phyloP scores from a whole-genome alignment of 2,113 vertebrate genomes.

The Petroica traversi region DNA sequence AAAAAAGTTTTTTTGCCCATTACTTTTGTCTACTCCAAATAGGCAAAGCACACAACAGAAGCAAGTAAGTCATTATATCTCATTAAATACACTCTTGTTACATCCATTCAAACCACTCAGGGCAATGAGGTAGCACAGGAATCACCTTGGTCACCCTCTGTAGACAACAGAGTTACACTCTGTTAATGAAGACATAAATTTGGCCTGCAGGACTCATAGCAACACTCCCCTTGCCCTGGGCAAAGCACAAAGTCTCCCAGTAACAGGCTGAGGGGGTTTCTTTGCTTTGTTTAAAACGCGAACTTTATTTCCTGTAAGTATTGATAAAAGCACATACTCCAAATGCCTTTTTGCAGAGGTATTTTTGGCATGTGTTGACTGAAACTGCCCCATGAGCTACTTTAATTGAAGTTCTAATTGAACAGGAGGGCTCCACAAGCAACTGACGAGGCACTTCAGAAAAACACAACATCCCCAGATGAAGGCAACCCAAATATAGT shows the following conservation, averaged over 20 bases:
- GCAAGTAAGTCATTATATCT: background rate
- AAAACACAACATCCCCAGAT: background rate
- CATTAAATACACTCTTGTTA: background rate
- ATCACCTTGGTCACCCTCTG: background rate
- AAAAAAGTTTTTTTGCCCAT: background rate
- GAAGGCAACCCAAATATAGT: background rate
- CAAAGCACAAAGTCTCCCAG: background rate
- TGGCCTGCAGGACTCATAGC: background rate
- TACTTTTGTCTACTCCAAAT: background rate
- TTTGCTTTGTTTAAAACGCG: background rate
- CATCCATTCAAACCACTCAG: background rate
- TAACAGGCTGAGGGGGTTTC: background rate
- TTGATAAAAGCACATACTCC: background rate
- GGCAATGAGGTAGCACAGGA: background rate
- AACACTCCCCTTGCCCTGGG: background rate
- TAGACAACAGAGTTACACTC: background rate
- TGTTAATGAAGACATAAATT: background rate
- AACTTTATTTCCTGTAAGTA: background rate
- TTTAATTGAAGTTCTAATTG: background rate
- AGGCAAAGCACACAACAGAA: background rate
- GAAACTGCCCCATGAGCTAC: background rate
- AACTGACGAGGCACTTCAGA: background rate
- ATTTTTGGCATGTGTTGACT: background rate
- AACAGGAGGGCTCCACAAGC: background rate
- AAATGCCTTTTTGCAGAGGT: background rate